Evolutionary conservation across 2,888 invertebrate genomes (phyloP), one percentile per base, ranked within the genome.

Genomic region (Dorcus hopei): DNA sequence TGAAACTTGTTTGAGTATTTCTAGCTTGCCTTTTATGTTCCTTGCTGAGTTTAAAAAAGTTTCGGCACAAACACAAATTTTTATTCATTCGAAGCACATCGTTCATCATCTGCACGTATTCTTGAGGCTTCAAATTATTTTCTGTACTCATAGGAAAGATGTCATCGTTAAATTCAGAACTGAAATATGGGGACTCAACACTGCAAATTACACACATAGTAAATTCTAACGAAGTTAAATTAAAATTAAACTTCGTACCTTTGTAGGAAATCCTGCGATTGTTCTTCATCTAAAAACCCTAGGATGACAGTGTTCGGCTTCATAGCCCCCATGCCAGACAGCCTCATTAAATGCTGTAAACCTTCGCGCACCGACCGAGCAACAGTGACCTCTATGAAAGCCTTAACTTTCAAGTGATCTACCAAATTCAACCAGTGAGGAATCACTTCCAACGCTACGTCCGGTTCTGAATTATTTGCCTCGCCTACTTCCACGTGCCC

Each of bases 281-380:
- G 72, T 33, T 87, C 84, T 23, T 86, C 83, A 74, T 98, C 97
- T 65, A 94, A 87, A 81, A 97, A 99, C 14, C 98, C 98, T 48
- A 99, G 81, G 39, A 98, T 85, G 58, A 98, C 93, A 0, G 98
- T 98, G 75, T 99, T 99, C 0, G 98, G 97, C 77, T 98, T 98
- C 98, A 99, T 98, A 9, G 98, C 99, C 1, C 99, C 99, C 74
- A 99, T 87, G 3, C 99, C 99, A 0, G 95, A 89, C 59, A 97
- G 80, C 38, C 97, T 83, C 50, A 94, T 87, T 63, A 99, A 82
- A 79, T 99, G 97, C 59, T 93, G 93, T 45, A 97, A 85, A 2
- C 99, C 99, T 67, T 91, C 90, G 0, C 97, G 84, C 0, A 99
- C 89, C 0, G 88, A 87, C 57, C 85, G 82, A 0, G 96, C 90